A percentile compares a stretch with the other conserved stretches of the same genome.
phyloP scores from a whole-genome alignment of 2,888 invertebrate species.

The Neuroscelio doddi region DNA sequence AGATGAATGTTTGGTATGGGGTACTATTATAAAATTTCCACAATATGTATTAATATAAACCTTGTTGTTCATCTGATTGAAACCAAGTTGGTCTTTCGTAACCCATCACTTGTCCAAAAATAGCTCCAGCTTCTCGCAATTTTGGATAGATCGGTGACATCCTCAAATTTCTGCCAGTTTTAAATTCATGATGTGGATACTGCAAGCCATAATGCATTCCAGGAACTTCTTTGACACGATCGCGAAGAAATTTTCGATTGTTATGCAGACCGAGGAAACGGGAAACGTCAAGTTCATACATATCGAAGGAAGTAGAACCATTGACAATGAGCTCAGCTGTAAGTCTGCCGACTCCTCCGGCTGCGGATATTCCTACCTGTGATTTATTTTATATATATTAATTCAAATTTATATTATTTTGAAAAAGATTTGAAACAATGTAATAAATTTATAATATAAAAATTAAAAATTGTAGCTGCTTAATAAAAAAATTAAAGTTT shows the following conservation, averaged over 20 bases:
- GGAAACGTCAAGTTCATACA: slow-evolving; percentile 91
- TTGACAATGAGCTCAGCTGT: slow-evolving; percentile 91
- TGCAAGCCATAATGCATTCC: slow-evolving; percentile 87
- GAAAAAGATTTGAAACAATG: background rate
- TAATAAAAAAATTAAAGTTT: too few species aligned
- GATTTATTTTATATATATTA: background rate
- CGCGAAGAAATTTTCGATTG: slow-evolving; percentile 92
- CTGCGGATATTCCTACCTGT: slow-evolving; percentile 90
- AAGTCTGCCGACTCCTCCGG: slow-evolving; percentile 94
- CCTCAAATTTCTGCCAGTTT: slow-evolving; percentile 89
- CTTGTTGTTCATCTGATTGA: slow-evolving; percentile 73
- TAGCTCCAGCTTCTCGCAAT: slow-evolving; percentile 90
- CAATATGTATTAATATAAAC: slow-evolving; percentile 43
- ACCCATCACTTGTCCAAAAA: slow-evolving; percentile 98
- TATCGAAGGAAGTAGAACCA: slow-evolving; percentile 85
- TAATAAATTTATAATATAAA: too few species aligned
- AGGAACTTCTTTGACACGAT: slow-evolving; percentile 93
- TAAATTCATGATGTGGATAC: slow-evolving; percentile 90
- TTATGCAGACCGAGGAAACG: slow-evolving; percentile 95
- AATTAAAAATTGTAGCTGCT: too few species aligned
- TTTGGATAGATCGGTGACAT: slow-evolving; percentile 97
- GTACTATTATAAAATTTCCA: too few species aligned
- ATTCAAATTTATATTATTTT: slow-evolving; percentile 1
- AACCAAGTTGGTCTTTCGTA: slow-evolving; percentile 97
- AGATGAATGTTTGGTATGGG: too few species aligned